Evolutionary conservation across 2,113 vertebrate species (phyloP).

Genomic region (Procapra przewalskii): DNA sequence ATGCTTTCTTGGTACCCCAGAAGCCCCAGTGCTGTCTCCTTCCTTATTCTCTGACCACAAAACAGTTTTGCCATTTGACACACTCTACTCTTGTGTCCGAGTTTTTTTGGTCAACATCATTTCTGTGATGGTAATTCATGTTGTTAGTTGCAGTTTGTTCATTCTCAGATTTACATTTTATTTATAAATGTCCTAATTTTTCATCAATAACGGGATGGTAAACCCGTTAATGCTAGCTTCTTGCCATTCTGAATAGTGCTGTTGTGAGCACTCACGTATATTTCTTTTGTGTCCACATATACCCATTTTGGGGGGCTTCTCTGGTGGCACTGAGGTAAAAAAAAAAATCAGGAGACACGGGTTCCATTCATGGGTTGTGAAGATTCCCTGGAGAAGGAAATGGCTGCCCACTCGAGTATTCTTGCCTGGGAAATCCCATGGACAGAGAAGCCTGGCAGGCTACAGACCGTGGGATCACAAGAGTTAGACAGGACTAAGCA

Average conservation of each 20-base stretch:
- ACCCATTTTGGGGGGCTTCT: background rate
- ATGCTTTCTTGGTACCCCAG: background rate
- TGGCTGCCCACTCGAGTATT: background rate
- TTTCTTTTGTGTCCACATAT: background rate
- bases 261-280: background rate
- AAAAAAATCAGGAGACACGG: background rate
- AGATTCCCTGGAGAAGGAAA: background rate
- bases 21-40: background rate
- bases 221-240: background rate
- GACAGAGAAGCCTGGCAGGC: background rate
- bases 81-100: background rate
- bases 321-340: background rate
- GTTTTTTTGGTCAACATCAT: background rate
- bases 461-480: background rate
- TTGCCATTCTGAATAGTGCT: background rate
- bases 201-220: background rate
- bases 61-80: background rate
- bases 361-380: background rate
- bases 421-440: background rate
- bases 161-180: background rate
- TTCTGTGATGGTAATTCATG: background rate
- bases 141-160: background rate
- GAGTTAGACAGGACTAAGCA: background rate
- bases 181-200: background rate
- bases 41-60: background rate